A percentile compares a stretch with the other conserved stretches of the same genome.
These are phyloP conservation scores for Ornithoptera priamus DNA, from an alignment of 2,888 invertebrate species.

Conservation along the genomic window DNA sequence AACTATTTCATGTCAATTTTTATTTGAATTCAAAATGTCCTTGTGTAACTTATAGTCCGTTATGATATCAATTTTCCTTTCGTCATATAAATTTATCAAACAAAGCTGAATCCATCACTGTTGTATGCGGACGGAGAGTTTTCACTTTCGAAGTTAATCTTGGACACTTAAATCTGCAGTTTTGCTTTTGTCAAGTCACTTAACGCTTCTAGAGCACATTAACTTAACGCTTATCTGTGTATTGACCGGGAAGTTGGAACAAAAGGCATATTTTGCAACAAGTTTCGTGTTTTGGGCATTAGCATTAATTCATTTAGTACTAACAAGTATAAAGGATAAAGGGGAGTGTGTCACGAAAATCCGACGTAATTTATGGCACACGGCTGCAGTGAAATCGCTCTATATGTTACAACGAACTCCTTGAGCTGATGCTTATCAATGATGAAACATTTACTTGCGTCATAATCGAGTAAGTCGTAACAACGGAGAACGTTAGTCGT, in stretches of 20 bases:
- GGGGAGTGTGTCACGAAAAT: slow-evolving; percentile 18
- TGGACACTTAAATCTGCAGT: not conserved
- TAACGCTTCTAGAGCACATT: slow-evolving; percentile 1
- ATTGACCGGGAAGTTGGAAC: slow-evolving; percentile 30
- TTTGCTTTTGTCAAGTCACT: not conserved
- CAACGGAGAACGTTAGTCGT: slow-evolving; percentile 13
- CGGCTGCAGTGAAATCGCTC: slow-evolving; percentile 36
- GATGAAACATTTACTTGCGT: slow-evolving; percentile 30
- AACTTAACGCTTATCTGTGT: slow-evolving; percentile 37
- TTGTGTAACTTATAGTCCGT: too few relatives aligned
- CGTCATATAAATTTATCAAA: too few relatives aligned
- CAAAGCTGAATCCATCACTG: too few relatives aligned
- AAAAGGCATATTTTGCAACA: slow-evolving; percentile 23
- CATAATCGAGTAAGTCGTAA: slow-evolving; percentile 25
- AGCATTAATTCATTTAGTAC: slow-evolving; percentile 41
- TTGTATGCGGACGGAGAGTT: not conserved
- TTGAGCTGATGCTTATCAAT: slow-evolving; percentile 30
- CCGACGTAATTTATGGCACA: slow-evolving; percentile 28
- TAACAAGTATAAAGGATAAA: slow-evolving; percentile 34
- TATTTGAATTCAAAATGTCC: too few relatives aligned
- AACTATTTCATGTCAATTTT: too few relatives aligned
- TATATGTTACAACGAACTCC: slow-evolving; percentile 35
- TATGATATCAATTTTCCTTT: too few relatives aligned
- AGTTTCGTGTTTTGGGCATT: slow-evolving; percentile 51
- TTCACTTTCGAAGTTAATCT: slow-evolving; percentile 1